These are phyloP conservation scores for Gobiocypris rarus DNA, from an alignment of 2,113 vertebrate genomes.

Conservation along the genomic window DNA sequence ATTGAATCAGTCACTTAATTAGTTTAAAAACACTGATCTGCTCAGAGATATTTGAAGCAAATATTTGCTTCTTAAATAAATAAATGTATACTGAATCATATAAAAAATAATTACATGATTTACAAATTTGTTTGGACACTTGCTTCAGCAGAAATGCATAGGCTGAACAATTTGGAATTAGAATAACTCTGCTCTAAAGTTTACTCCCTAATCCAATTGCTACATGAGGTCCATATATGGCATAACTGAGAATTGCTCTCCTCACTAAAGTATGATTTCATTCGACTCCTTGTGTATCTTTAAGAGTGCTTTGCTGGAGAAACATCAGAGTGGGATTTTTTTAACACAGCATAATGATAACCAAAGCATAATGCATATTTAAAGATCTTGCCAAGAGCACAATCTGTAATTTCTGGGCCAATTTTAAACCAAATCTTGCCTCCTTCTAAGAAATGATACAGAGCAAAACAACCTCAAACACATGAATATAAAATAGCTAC, in stretches of 20 bases:
- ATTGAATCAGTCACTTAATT: background rate
- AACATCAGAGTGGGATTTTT: constrained; percentile 61
- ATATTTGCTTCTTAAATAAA: background rate
- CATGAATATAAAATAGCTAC: constrained; percentile 12
- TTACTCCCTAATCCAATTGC: background rate
- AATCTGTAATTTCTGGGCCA: constrained; percentile 68
- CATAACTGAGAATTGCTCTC: constrained; percentile 55
- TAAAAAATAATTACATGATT: background rate
- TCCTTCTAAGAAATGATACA: constrained; percentile 59
- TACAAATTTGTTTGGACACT: background rate
- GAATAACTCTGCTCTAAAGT: background rate
- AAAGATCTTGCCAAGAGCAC: constrained; percentile 56
- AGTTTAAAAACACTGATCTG: background rate
- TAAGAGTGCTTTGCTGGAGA: constrained; percentile 59
- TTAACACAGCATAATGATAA: constrained; percentile 70
- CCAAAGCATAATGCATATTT: constrained; percentile 49
- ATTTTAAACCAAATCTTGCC: constrained; percentile 63
- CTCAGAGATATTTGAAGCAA: background rate
- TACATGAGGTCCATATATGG: constrained; percentile 62
- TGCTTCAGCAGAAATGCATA: background rate
- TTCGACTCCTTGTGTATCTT: constrained; percentile 60
- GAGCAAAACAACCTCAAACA: constrained; percentile 30
- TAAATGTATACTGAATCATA: background rate
- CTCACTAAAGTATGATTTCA: constrained; percentile 63
- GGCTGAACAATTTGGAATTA: background rate